A percentile compares a stretch with the other conserved stretches of the same genome.
These are phyloP conservation scores for Leucophenga montana DNA, from an alignment of 2,888 invertebrate species.

Conservation along the genomic window DNA sequence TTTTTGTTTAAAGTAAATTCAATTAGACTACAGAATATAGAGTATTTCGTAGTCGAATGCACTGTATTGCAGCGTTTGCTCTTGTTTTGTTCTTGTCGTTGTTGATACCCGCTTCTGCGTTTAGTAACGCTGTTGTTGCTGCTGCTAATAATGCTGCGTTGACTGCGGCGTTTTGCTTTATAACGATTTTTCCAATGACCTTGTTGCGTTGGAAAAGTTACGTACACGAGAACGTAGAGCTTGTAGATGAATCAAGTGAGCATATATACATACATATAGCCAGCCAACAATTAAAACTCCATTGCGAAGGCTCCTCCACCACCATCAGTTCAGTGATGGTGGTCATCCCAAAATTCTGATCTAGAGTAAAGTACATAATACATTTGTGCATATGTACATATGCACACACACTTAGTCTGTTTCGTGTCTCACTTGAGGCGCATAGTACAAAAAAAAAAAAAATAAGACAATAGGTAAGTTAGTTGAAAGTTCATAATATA, in stretches of 20 bases:
- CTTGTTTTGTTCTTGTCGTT: background rate
- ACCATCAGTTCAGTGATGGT: no score
- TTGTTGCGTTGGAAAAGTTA: constrained; percentile 66
- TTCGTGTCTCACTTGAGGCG: no score
- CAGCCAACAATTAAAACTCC: constrained; percentile 22
- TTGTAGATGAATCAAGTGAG: constrained; percentile 10
- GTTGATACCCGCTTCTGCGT: constrained; percentile 35
- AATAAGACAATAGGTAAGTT: no score
- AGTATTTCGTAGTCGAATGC: no score
- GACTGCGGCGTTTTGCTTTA: constrained; percentile 51
- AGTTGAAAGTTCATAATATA: no score
- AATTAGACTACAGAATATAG: no score
- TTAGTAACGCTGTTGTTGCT: constrained; percentile 20
- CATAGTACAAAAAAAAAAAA: no score
- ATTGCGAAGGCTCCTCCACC: background rate
- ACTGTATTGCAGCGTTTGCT: background rate
- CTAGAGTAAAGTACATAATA: no score
- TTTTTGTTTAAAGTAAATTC: no score
- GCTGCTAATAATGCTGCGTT: constrained; percentile 36
- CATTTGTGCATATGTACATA: no score
- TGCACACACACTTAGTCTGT: no score
- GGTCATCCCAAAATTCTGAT: no score
- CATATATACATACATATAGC: constrained; percentile 20
- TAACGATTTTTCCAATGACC: constrained; percentile 74
- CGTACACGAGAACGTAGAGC: constrained; percentile 42